phyloP scores from a whole-genome alignment of 2,888 invertebrate genomes.

The Phengaris alcon region DNA sequence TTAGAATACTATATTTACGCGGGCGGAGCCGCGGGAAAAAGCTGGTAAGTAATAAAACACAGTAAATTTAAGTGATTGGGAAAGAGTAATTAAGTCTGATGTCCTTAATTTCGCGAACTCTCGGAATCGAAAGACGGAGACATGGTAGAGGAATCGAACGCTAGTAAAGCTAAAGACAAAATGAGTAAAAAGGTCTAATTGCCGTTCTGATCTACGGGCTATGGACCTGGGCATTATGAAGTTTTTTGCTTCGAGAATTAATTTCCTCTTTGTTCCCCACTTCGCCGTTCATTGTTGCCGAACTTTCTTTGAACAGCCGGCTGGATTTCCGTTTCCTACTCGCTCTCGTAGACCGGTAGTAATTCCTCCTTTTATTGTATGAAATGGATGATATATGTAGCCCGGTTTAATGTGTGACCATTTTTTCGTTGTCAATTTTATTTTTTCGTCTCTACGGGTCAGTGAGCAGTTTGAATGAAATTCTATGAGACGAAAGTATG shows the following conservation, averaged over 20 bases:
- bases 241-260: slow-evolving; percentile 28
- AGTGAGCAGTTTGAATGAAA: background rate
- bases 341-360: slow-evolving; percentile 27
- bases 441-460: slow-evolving; percentile 5
- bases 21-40: no score
- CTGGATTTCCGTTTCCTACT: slow-evolving; percentile 31
- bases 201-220: slow-evolving; percentile 28
- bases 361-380: slow-evolving; percentile 30
- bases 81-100: background rate
- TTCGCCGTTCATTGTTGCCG: slow-evolving; percentile 26
- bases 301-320: slow-evolving; percentile 31
- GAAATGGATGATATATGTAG: slow-evolving; percentile 20
- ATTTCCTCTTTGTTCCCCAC: slow-evolving; percentile 27
- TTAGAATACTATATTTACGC: no score
- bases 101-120: background rate
- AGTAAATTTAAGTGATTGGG: no score
- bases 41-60: no score
- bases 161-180: slow-evolving; percentile 6
- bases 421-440: slow-evolving; percentile 11
- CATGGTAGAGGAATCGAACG: background rate
- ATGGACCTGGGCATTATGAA: slow-evolving; percentile 26
- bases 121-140: background rate
- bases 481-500: background rate
- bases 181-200: slow-evolving; percentile 25
- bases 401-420: slow-evolving; percentile 26